Evolutionary conservation across 2,888 invertebrate species (phyloP).

Genomic region (Apocheima hispidaria): DNA sequence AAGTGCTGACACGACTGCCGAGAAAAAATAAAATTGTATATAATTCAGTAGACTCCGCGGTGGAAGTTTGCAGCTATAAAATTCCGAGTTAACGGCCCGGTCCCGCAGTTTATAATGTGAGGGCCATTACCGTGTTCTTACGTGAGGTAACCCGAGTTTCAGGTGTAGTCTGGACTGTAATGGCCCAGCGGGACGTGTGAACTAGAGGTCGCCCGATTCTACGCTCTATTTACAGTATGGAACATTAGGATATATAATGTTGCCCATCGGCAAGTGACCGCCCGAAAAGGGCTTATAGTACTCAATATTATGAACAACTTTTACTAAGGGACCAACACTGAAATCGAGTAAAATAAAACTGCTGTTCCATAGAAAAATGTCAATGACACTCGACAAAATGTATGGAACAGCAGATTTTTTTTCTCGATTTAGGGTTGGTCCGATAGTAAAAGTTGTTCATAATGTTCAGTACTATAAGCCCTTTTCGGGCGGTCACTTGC

Average conservation of each 20-base stretch:
- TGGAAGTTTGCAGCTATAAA: constrained; percentile 33
- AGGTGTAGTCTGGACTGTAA: constrained; percentile 32
- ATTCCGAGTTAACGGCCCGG: constrained; percentile 33
- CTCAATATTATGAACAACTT: too few species aligned
- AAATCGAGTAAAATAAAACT: too few species aligned
- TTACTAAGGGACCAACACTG: too few species aligned
- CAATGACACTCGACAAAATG: too few species aligned
- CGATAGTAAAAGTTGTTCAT: too few species aligned
- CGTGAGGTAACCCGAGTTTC: constrained; percentile 34
- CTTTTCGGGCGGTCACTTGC: too few species aligned
- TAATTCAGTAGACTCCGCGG: constrained; percentile 12
- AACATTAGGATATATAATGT: neutral
- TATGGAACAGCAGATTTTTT: too few species aligned
- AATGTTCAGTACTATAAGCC: too few species aligned
- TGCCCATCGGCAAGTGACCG: too few species aligned
- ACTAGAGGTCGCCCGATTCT: constrained; percentile 7
- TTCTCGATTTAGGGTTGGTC: too few species aligned
- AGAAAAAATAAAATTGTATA: constrained; percentile 18
- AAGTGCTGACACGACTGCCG: constrained; percentile 2
- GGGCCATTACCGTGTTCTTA: constrained; percentile 41
- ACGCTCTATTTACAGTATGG: neutral
- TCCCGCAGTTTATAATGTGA: constrained; percentile 41
- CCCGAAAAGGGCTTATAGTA: too few species aligned
- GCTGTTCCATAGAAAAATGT: too few species aligned
- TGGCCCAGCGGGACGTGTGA: constrained; percentile 33